phyloP scores from a whole-genome alignment of 1,140 invertebrate genomes.

The Drosophila burlai region DNA sequence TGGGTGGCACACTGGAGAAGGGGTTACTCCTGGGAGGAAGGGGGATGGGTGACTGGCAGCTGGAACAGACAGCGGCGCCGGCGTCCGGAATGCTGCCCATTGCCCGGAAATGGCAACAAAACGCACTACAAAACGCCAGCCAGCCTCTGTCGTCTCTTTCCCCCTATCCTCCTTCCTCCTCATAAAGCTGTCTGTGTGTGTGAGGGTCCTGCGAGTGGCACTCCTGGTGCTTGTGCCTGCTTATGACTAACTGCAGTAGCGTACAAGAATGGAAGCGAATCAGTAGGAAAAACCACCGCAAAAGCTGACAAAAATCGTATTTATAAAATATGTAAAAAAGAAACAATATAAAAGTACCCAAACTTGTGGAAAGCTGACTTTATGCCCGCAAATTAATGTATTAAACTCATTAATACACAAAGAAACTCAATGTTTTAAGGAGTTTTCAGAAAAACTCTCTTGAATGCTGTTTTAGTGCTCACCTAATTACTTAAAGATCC shows the following conservation, averaged over 20 bases:
- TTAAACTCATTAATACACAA: too few relatives aligned
- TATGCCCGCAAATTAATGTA: too few relatives aligned
- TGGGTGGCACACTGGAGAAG: background rate
- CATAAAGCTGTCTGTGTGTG: slow-evolving; percentile 5
- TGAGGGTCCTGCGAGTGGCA: slow-evolving; percentile 48
- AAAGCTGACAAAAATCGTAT: too few relatives aligned
- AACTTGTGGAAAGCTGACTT: too few relatives aligned
- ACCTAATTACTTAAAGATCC: background rate
- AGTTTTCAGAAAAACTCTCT: too few relatives aligned
- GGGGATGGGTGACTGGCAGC: slow-evolving; percentile 42
- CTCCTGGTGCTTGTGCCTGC: slow-evolving; percentile 43
- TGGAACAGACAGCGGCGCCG: slow-evolving; percentile 60
- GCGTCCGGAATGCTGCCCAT: slow-evolving; percentile 61
- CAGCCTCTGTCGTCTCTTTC: slow-evolving; percentile 19
- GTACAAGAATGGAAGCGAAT: background rate
- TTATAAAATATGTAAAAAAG: background rate
- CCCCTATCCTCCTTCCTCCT: slow-evolving; percentile 6
- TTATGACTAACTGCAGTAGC: slow-evolving; percentile 68
- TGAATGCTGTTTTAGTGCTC: background rate
- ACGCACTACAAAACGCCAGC: slow-evolving; percentile 66
- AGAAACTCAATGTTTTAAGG: too few relatives aligned
- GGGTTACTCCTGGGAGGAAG: background rate
- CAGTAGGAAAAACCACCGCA: too few relatives aligned
- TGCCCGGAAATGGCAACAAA: slow-evolving; percentile 77
- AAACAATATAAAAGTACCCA: background rate